These are phyloP conservation scores for Gasterosteus aculeatus DNA, from an alignment of 2,113 vertebrate genomes.

Conservation along the genomic window DNA sequence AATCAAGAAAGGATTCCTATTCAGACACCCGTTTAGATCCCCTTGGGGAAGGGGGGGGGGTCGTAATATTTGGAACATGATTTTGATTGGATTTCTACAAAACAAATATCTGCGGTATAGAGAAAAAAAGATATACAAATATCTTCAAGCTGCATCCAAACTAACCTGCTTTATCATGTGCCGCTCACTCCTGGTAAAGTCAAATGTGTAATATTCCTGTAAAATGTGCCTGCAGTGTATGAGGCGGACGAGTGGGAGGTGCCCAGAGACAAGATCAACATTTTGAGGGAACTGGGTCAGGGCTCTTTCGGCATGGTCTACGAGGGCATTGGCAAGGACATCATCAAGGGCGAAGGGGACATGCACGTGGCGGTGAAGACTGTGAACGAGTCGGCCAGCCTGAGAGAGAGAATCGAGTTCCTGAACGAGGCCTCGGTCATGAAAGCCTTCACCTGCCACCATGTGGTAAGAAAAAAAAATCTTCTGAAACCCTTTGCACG, in stretches of 20 bases:
- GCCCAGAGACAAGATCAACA: slow-evolving; percentile 89
- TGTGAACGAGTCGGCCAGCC: slow-evolving; percentile 93
- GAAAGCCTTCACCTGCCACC: slow-evolving; percentile 97
- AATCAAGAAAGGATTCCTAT: not conserved
- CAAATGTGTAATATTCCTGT: slow-evolving; percentile 8
- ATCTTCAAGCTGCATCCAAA: slow-evolving; percentile 1
- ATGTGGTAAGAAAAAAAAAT: slow-evolving; percentile 86
- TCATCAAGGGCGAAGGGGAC: slow-evolving; percentile 90
- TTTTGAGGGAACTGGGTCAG: slow-evolving; percentile 92
- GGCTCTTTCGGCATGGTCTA: slow-evolving; percentile 99
- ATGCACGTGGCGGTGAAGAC: slow-evolving; percentile 93
- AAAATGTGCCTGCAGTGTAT: slow-evolving; percentile 84
- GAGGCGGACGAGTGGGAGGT: slow-evolving; percentile 98
- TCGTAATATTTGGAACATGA: not conserved
- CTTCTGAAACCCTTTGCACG: not conserved
- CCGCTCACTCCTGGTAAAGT: not conserved
- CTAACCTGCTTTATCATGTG: not conserved
- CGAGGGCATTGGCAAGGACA: slow-evolving; percentile 91
- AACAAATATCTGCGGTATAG: not conserved
- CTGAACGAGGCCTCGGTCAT: slow-evolving; percentile 97
- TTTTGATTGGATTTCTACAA: slow-evolving; percentile 1
- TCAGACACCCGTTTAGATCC: not conserved
- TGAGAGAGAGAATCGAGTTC: slow-evolving; percentile 96
- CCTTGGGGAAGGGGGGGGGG: not conserved
- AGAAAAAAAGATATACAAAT: not conserved